Conservation (phyloP, 2,888 invertebrate species). For the Drosophila melanosoma region DNA sequence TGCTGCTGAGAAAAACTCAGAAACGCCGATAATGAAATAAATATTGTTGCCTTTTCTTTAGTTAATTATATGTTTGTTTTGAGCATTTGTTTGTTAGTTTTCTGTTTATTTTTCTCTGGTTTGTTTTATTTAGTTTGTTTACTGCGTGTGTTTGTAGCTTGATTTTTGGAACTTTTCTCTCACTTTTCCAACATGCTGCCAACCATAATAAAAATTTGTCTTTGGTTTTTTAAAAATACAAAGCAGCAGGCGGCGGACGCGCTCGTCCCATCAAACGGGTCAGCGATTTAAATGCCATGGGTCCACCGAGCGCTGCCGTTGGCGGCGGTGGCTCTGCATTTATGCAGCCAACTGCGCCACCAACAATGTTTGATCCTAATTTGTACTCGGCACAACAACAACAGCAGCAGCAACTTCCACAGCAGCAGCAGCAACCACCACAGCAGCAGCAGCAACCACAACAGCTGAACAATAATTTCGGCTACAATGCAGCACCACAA, state of each 20-base stretch:
- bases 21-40: conserved; percentile 24
- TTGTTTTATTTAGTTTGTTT: conserved; percentile 32
- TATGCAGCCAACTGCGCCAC: conserved; percentile 67
- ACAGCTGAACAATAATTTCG: conserved; percentile 45
- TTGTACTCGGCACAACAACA: conserved; percentile 64
- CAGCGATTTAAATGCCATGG: conserved; percentile 89
- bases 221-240: conserved; percentile 34
- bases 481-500: conserved; percentile 52
- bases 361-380: conserved; percentile 76
- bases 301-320: conserved; percentile 81
- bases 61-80: conserved; percentile 40
- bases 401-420: not conserved
- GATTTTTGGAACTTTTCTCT: conserved; percentile 66
- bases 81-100: conserved; percentile 17
- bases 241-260: conserved; percentile 80
- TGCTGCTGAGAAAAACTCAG: conserved; percentile 33
- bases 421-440: not conserved
- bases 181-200: conserved; percentile 20
- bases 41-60: conserved; percentile 13
- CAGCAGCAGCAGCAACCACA: conserved; percentile 26
- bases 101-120: not conserved
- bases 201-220: conserved; percentile 18
- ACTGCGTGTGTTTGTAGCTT: conserved; percentile 71
- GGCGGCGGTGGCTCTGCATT: conserved; percentile 67
- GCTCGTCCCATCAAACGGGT: conserved; percentile 87